phyloP scores from a whole-genome alignment of 1,140 invertebrate species.

The Atta texana region DNA sequence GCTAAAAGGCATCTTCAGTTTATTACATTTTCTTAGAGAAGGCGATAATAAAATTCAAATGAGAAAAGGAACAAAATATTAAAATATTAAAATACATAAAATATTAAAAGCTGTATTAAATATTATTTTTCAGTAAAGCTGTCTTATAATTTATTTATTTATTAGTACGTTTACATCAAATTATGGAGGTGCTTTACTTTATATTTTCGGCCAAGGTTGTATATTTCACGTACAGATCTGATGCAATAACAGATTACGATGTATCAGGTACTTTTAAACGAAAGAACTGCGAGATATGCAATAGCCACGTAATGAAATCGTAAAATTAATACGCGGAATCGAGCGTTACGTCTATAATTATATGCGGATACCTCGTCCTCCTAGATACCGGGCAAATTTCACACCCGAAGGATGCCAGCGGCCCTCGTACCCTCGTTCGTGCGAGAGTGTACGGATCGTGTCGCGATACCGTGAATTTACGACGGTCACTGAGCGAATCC shows the following conservation, averaged over 20 bases:
- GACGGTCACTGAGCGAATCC: conserved; percentile 83
- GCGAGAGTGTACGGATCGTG: conserved; percentile 83
- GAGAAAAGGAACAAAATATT: no score
- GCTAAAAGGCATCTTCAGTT: no score
- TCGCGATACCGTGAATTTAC: conserved; percentile 84
- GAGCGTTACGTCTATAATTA: conserved; percentile 4
- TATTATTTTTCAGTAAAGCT: no score
- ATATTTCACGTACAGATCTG: neutral
- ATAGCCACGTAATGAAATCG: neutral
- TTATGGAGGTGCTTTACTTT: no score
- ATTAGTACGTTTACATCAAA: no score
- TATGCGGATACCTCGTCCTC: neutral
- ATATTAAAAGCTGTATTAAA: no score
- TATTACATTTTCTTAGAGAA: no score
- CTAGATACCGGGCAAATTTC: conserved; percentile 31
- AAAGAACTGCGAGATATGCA: neutral
- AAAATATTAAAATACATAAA: no score
- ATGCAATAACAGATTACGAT: neutral
- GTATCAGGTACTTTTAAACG: no score
- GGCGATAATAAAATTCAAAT: no score
- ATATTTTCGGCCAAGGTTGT: no score
- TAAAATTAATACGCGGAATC: conserved; percentile 33
- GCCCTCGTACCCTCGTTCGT: conserved; percentile 75
- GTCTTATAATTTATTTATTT: neutral
- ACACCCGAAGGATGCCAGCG: conserved; percentile 24